These are phyloP conservation scores for Scaptomyza graminum DNA, from an alignment of 1,140 invertebrate genomes.

Conservation along the genomic window DNA sequence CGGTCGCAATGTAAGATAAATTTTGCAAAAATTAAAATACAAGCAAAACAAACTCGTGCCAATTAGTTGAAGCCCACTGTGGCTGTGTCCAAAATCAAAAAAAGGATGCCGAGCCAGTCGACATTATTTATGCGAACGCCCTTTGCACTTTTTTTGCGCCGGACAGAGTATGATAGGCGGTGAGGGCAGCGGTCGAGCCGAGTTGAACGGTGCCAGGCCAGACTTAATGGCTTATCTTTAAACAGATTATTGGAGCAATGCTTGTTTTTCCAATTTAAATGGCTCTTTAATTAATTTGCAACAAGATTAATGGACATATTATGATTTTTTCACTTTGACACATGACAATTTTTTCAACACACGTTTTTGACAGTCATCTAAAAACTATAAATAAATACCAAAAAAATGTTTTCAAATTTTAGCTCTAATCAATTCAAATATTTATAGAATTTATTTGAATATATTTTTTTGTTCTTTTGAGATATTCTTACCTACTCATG, in stretches of 20 bases:
- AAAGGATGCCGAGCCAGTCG: constrained; percentile 37
- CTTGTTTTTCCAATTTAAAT: constrained; percentile 52
- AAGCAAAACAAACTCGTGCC: no score
- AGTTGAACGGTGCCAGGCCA: constrained; percentile 1
- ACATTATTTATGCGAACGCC: constrained; percentile 37
- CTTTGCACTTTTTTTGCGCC: constrained; percentile 29
- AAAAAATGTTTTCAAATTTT: background rate
- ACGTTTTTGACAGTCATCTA: background rate
- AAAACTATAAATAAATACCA: background rate
- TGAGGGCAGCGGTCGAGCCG: background rate
- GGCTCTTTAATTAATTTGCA: constrained; percentile 70
- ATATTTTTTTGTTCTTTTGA: no score
- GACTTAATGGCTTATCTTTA: constrained; percentile 35
- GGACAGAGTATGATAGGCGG: constrained; percentile 5
- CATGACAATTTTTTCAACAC: background rate
- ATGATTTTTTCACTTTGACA: constrained; percentile 35
- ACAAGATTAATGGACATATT: constrained; percentile 71
- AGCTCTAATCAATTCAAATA: no score
- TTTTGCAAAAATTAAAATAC: no score
- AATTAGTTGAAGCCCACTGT: no score
- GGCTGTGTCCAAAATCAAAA: no score
- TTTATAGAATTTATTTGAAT: no score
- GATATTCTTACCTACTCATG: no score
- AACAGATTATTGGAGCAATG: no score
- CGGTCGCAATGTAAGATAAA: constrained; percentile 14